Evolutionary conservation across 2,113 vertebrate genomes (phyloP), one percentile per base, ranked within the genome.

Genomic region (Diadophis punctatus): DNA sequence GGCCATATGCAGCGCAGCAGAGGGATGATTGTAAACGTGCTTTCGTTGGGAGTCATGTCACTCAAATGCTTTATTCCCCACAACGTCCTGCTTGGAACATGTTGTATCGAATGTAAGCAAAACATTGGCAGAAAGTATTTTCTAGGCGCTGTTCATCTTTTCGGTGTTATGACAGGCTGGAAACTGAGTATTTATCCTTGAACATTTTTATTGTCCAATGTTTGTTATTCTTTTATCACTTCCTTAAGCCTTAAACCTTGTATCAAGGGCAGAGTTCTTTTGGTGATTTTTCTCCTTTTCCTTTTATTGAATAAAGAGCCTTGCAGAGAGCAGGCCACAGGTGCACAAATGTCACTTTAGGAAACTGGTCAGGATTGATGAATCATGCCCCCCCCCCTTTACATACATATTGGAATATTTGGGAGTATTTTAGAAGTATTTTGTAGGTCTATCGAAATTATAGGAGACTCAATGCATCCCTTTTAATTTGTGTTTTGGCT

Each of bases 1-100:
- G 60, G 48, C 85, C 34, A 90, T 91, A 92, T 88, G 68, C 91
- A 93, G 91, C 12, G 7, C 56, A 58, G 34, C 93, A 60, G 27
- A 30, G n/a, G 1, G 90, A 56, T 56, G 88, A n/a, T 18, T 58
- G 1, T 53, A 85, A 84, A 53, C 4, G 16, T 90, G 53, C 85
- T 39, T 60, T 86, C 46, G 1, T 85, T 22, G 49, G 58, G 27
- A 88, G 2, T 80, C 52, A 20, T 80, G 74, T 80, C 74, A 80
- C 34, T 43, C 34, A 39, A 80, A 80, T 80, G 34, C 74, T 80
- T 43, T 80, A 39, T 80, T 43, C 34, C 3, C 74, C 34, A 43
- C 3, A 3, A 80, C 43, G 34, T 80, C 74, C 74, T 43, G 74
- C 34, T 80, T 80, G 74, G 74, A 80, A 80, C 34, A 80, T 80